A percentile compares a stretch with the other conserved stretches of the same genome.
Conservation (phyloP, 2,113 vertebrate species). For the Phycodurus eques region DNA sequence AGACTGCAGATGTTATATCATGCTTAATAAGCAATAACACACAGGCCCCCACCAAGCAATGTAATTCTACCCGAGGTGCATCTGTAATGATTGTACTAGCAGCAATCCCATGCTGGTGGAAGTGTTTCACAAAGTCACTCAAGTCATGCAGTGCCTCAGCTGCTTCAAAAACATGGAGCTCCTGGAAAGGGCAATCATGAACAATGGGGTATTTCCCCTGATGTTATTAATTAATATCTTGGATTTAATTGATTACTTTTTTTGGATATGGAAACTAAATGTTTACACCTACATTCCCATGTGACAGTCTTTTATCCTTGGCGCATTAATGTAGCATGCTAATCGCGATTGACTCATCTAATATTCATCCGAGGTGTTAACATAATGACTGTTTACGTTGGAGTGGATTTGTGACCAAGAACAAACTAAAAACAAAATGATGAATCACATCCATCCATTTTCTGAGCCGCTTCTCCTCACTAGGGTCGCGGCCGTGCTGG, state of each 20-base stretch:
- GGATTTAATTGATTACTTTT: background rate
- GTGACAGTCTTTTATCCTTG: background rate
- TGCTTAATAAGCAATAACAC: slow-evolving; percentile 58
- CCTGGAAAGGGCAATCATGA: background rate
- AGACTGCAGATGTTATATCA: slow-evolving; percentile 54
- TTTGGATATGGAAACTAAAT: background rate
- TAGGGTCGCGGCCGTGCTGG: too few species aligned
- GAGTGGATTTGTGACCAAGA: too few species aligned
- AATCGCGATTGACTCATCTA: too few species aligned
- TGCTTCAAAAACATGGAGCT: slow-evolving; percentile 18
- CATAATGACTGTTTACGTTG: too few species aligned
- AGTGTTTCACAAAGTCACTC: slow-evolving; percentile 62
- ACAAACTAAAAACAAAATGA: too few species aligned
- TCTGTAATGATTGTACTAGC: slow-evolving; percentile 59
- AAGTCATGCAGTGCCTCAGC: slow-evolving; percentile 38
- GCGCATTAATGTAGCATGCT: background rate
- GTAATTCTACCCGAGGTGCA: slow-evolving; percentile 57
- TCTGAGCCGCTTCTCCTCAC: too few species aligned
- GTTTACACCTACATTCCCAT: background rate
- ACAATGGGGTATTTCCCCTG: background rate
- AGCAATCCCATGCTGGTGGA: slow-evolving; percentile 50
- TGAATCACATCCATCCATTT: too few species aligned
- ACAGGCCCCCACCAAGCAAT: slow-evolving; percentile 49
- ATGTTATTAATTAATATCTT: background rate
- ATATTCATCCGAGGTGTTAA: too few species aligned